These are phyloP conservation scores for Cairina moschata DNA, from an alignment of 2,113 vertebrate genomes.

Conservation along the genomic window DNA sequence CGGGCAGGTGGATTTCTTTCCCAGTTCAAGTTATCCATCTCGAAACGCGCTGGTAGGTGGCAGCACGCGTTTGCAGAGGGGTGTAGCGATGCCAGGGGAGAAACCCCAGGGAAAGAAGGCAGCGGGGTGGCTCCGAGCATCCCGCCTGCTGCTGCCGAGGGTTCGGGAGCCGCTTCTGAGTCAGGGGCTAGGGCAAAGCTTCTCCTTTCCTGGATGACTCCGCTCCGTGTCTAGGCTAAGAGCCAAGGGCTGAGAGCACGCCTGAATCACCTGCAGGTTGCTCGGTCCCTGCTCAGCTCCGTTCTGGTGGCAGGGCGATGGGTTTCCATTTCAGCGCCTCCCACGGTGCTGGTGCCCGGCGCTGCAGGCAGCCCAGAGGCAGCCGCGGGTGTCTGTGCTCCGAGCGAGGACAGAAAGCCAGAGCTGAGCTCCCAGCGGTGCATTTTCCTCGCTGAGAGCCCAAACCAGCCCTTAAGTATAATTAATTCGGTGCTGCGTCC, in stretches of 20 bases:
- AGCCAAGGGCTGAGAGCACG: neutral
- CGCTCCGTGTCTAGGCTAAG: neutral
- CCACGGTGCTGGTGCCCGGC: neutral
- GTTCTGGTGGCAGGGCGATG: neutral
- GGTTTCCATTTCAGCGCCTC: neutral
- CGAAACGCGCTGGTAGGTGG: neutral
- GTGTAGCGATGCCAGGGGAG: neutral
- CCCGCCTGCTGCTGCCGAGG: neutral
- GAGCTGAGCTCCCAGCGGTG: accelerated
- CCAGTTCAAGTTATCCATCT: neutral
- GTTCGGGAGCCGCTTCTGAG: neutral
- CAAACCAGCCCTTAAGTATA: neutral
- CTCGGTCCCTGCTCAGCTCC: neutral
- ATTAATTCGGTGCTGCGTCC: neutral
- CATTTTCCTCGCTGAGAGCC: neutral
- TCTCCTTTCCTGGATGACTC: neutral
- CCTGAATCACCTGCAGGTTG: neutral
- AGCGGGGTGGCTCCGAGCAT: neutral
- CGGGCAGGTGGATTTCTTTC: neutral
- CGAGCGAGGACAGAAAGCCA: accelerated
- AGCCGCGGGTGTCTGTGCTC: neutral
- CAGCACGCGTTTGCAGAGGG: neutral
- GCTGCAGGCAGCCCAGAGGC: neutral
- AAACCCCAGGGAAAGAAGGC: neutral
- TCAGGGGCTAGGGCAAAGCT: neutral